Conservation (phyloP, 2,113 vertebrate genomes). For the Psittacus erithacus region DNA sequence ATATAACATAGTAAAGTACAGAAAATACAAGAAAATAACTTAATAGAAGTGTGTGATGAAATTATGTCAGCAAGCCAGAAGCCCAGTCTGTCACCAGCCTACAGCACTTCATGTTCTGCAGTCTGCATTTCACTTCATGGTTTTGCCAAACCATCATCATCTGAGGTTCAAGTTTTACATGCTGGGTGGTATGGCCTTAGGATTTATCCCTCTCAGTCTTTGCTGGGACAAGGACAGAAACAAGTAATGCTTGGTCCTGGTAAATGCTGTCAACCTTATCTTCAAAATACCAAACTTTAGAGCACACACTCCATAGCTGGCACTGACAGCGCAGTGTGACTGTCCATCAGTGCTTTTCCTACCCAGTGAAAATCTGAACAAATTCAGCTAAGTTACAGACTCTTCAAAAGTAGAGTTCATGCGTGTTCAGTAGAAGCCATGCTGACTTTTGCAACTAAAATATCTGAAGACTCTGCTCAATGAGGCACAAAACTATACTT, state of each 20-base stretch:
- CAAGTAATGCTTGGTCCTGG: not conserved
- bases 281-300: not conserved
- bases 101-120: not conserved
- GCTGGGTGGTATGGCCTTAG: not conserved
- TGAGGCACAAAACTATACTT: not conserved
- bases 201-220: not conserved
- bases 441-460: not conserved
- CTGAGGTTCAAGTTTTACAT: not conserved
- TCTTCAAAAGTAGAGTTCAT: not conserved
- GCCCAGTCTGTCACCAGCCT: not conserved
- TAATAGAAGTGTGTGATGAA: not conserved
- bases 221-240: not conserved
- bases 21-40: not conserved
- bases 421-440: not conserved
- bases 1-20: not conserved
- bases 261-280: not conserved
- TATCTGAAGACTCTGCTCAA: not conserved
- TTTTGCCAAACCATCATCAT: not conserved
- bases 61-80: not conserved
- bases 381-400: not conserved
- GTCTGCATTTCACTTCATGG: not conserved
- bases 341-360: not conserved
- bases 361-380: not conserved
- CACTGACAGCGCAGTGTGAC: not conserved
- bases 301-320: not conserved